Evolutionary conservation across 2,113 vertebrate species (phyloP).

Genomic region (Zapus hudsonius): DNA sequence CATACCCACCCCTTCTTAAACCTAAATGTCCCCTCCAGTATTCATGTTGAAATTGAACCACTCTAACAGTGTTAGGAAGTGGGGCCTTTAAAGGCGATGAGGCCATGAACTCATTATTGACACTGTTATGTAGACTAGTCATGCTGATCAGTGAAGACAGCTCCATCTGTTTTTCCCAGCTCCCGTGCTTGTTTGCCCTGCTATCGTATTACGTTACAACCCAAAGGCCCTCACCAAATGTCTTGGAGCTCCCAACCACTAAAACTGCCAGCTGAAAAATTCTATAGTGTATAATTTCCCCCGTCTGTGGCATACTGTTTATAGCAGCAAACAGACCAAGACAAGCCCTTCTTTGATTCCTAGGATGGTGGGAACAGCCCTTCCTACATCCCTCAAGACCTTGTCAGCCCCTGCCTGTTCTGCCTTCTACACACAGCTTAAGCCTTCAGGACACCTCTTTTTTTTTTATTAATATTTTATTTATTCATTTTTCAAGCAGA

Average conservation of each 20-base stretch:
- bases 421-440: not conserved
- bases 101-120: not conserved
- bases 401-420: not conserved
- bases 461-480: too few species aligned
- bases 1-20: not conserved
- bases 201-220: too few species aligned
- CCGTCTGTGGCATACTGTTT: not conserved
- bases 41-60: not conserved
- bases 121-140: not conserved
- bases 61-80: not conserved
- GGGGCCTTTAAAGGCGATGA: not conserved
- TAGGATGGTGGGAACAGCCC: not conserved
- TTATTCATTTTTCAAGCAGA: too few species aligned
- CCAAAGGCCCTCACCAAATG: not conserved
- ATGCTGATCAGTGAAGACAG: not conserved
- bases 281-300: not conserved
- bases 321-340: not conserved
- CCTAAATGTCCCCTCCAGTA: not conserved
- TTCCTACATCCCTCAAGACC: not conserved
- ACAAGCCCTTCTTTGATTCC: not conserved
- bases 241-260: not conserved
- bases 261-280: not conserved
- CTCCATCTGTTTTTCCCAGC: not conserved
- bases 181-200: not conserved
- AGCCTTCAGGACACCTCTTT: too few species aligned